Conservation (phyloP, 1,140 invertebrate genomes). For the Solen grandis region DNA sequence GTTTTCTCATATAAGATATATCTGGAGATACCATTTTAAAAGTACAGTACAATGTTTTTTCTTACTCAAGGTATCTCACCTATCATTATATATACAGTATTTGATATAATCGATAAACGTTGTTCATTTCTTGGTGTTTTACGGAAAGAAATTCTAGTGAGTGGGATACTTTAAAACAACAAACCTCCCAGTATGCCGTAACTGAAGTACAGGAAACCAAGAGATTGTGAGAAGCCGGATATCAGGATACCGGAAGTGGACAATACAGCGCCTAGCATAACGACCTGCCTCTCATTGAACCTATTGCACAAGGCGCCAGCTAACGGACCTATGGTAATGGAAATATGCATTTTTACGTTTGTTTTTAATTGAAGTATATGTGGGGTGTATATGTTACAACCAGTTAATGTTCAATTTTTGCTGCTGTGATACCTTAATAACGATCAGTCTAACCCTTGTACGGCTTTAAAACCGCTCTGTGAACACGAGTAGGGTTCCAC, state of each 20-base stretch:
- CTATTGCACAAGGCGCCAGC: conserved; percentile 91
- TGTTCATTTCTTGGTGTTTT: too few relatives aligned
- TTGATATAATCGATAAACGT: too few relatives aligned
- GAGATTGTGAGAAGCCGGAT: conserved; percentile 88
- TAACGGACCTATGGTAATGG: conserved; percentile 89
- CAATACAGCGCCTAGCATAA: conserved; percentile 90
- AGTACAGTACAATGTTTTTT: not conserved
- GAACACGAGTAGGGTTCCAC: not conserved
- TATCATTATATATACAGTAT: too few relatives aligned
- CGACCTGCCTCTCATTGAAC: conserved; percentile 93
- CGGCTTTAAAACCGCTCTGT: not conserved
- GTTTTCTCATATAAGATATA: not conserved
- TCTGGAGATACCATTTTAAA: not conserved
- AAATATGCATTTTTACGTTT: too few relatives aligned
- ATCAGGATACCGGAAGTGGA: conserved; percentile 87
- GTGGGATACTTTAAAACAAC: conserved; percentile 44
- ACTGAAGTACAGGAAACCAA: conserved; percentile 89
- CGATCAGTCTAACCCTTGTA: not conserved
- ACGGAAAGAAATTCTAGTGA: too few relatives aligned
- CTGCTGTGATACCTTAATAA: not conserved
- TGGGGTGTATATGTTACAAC: not conserved
- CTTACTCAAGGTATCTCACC: too few relatives aligned
- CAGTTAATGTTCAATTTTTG: not conserved
- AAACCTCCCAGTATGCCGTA: conserved; percentile 92
- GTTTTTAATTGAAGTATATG: not conserved